Conservation (phyloP, 1,140 invertebrate genomes). For the Diuraphis noxia region DNA sequence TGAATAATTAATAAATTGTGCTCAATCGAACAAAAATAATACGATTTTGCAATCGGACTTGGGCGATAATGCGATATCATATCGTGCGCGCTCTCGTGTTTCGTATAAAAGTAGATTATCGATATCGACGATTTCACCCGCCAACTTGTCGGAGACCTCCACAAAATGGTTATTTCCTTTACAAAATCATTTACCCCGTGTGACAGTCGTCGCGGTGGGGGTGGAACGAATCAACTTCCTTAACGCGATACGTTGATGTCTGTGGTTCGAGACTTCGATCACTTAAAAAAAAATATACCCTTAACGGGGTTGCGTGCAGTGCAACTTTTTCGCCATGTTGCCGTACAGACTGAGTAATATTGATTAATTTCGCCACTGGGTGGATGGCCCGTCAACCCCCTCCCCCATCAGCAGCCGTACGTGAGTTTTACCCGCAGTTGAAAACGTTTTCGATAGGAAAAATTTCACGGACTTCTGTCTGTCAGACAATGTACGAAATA, state of each 20-base stretch:
- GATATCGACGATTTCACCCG: background rate
- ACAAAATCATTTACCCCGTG: background rate
- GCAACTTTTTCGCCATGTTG: slow-evolving; percentile 29
- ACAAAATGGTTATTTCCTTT: background rate
- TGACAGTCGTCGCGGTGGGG: too few species aligned
- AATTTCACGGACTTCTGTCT: background rate
- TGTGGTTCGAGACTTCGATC: background rate
- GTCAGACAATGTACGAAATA: background rate
- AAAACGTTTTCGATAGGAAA: background rate
- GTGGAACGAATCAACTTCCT: background rate
- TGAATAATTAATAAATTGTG: too few species aligned
- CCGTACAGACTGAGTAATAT: slow-evolving; percentile 44
- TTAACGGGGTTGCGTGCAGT: background rate
- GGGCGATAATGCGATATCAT: too few species aligned
- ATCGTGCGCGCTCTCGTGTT: too few species aligned
- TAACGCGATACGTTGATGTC: background rate
- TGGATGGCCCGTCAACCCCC: background rate
- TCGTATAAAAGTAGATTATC: too few species aligned
- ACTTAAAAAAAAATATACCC: background rate
- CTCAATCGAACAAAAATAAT: background rate
- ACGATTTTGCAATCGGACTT: too few species aligned
- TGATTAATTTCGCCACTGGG: slow-evolving; percentile 33
- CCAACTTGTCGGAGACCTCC: background rate
- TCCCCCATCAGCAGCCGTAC: background rate
- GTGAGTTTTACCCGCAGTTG: background rate